A percentile compares a stretch with the other conserved stretches of the same genome.
phyloP scores from a whole-genome alignment of 2,888 invertebrate genomes.

The Drosophila emarginata region DNA sequence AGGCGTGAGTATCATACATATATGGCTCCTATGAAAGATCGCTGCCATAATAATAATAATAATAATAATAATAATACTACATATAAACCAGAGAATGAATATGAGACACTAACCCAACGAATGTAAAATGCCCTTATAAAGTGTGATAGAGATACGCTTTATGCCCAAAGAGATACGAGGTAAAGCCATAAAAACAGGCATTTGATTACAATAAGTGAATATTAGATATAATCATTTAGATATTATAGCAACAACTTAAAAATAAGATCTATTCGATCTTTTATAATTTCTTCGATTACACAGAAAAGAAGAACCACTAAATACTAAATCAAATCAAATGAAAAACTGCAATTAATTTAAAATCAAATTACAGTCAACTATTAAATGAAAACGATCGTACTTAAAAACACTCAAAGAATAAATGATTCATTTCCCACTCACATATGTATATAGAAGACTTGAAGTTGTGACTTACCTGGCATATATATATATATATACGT shows the following conservation, averaged over 20 bases:
- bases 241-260: background rate
- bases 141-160: background rate
- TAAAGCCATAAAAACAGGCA: slow-evolving; percentile 14
- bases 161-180: background rate
- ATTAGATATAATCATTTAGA: background rate
- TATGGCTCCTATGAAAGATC: slow-evolving; percentile 43
- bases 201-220: slow-evolving; percentile 25
- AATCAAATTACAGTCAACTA: background rate
- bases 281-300: too few species aligned
- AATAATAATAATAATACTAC: slow-evolving; percentile 45
- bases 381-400: background rate
- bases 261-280: background rate
- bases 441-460: background rate
- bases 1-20: slow-evolving; percentile 24
- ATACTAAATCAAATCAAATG: too few species aligned
- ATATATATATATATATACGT: slow-evolving; percentile 25
- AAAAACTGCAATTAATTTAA: too few species aligned
- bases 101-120: slow-evolving; percentile 26
- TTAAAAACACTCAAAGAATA: background rate
- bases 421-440: background rate
- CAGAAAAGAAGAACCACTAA: too few species aligned
- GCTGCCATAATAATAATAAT: slow-evolving; percentile 46
- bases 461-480: slow-evolving; percentile 7
- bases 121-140: slow-evolving; percentile 42
- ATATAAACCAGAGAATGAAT: slow-evolving; percentile 12